phyloP scores from a whole-genome alignment of 92 coral and sea anemone genomes.

The Epizoanthus rinbou region DNA sequence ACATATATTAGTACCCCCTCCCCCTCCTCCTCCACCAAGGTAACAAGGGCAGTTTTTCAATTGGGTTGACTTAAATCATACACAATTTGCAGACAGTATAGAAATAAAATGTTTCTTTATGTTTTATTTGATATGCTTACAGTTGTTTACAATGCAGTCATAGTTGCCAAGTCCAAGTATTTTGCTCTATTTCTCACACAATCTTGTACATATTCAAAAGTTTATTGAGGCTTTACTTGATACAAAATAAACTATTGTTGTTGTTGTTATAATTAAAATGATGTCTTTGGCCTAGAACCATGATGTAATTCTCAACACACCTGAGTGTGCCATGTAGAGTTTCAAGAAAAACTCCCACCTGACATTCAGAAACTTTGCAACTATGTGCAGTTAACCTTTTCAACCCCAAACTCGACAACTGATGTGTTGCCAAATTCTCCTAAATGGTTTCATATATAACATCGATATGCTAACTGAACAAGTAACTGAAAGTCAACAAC shows the following conservation, averaged over 20 bases:
- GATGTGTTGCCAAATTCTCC: neutral
- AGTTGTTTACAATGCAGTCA: constrained; percentile 33
- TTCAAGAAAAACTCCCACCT: constrained; percentile 30
- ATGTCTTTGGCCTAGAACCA: constrained; percentile 29
- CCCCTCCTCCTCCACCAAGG: constrained; percentile 30
- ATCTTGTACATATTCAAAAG: constrained; percentile 20
- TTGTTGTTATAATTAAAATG: constrained; percentile 12
- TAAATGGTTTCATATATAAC: constrained; percentile 11
- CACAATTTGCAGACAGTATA: constrained; percentile 24
- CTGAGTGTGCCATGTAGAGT: constrained; percentile 31
- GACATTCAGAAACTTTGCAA: constrained; percentile 17
- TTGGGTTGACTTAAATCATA: constrained; percentile 28
- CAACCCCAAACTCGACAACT: constrained; percentile 12
- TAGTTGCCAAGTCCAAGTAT: constrained; percentile 24
- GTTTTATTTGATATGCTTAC: constrained; percentile 15
- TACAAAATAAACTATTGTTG: too few relatives aligned
- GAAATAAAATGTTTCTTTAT: constrained; percentile 22
- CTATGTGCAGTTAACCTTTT: constrained; percentile 19
- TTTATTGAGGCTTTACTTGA: constrained; percentile 26
- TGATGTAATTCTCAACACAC: constrained; percentile 4
- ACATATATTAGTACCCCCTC: constrained; percentile 21
- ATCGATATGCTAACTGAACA: neutral
- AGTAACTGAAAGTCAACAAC: neutral
- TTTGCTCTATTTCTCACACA: constrained; percentile 31
- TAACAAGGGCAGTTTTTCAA: constrained; percentile 16